Conservation (phyloP, 2,113 vertebrate species). For the Addax nasomaculatus region DNA sequence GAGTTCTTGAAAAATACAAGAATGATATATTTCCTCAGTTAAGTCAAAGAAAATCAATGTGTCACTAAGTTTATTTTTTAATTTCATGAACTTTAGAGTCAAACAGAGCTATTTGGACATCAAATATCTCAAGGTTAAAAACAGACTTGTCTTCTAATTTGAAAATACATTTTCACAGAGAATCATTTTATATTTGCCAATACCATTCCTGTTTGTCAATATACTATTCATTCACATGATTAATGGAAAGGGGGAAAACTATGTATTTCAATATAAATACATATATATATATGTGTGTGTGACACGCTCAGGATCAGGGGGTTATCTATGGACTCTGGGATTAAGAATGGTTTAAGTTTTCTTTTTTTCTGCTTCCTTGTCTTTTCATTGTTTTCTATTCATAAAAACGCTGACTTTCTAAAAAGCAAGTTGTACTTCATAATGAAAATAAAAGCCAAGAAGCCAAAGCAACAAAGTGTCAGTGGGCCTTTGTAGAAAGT, state of each 20-base stretch:
- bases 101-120: conserved; percentile 17
- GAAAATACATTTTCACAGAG: not conserved
- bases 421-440: not conserved
- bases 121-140: not conserved
- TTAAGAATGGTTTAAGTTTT: not conserved
- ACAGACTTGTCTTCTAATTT: not conserved
- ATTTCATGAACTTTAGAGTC: not conserved
- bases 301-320: not conserved
- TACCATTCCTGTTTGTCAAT: not conserved
- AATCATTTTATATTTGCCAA: not conserved
- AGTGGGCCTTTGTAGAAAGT: not conserved
- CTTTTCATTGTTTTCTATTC: not conserved
- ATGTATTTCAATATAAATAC: not conserved
- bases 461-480: not conserved
- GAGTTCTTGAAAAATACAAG: not conserved
- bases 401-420: not conserved
- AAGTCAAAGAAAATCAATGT: conserved; percentile 12
- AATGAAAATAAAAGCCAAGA: not conserved
- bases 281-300: rapidly evolving
- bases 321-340: not conserved
- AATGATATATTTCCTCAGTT: conserved; percentile 13
- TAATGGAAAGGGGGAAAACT: not conserved
- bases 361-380: not conserved
- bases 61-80: not conserved
- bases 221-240: not conserved